These are phyloP conservation scores for Apamea monoglypha DNA, from an alignment of 2,888 invertebrate genomes.

Conservation along the genomic window DNA sequence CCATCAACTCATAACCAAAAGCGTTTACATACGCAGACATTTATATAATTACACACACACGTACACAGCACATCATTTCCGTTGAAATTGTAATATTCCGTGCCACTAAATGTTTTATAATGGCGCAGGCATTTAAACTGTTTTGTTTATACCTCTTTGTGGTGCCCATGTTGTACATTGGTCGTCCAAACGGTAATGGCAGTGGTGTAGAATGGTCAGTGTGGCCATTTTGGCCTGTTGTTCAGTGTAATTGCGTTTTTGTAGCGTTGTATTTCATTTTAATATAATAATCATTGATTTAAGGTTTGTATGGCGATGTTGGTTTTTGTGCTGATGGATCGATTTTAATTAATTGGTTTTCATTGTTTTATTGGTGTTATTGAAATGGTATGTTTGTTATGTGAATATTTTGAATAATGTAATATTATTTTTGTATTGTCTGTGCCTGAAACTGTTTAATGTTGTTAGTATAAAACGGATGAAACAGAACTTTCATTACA, in stretches of 20 bases:
- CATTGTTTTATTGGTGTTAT: neutral
- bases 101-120: constrained; percentile 76
- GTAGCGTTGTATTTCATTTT: constrained; percentile 28
- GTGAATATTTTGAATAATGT: neutral
- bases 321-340: constrained; percentile 26
- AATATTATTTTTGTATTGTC: neutral
- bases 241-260: constrained; percentile 53
- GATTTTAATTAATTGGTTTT: constrained; percentile 1
- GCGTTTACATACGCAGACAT: neutral
- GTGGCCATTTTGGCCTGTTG: constrained; percentile 29
- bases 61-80: constrained; percentile 44
- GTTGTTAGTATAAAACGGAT: neutral
- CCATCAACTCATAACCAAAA: constrained; percentile 13
- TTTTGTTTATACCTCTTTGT: constrained; percentile 67
- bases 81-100: constrained; percentile 64
- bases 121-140: constrained; percentile 68
- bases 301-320: constrained; percentile 7
- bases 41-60: constrained; percentile 29
- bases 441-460: neutral
- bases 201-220: constrained; percentile 35
- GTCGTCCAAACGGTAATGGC: constrained; percentile 46
- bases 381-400: neutral
- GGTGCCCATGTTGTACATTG: constrained; percentile 54
- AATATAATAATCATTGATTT: constrained; percentile 43
- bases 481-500: neutral